Percentiles rank a stretch among this genome's conserved stretches.
phyloP scores from a whole-genome alignment of 2,797 vertebrate species.

The Amphiprion clarkii region DNA sequence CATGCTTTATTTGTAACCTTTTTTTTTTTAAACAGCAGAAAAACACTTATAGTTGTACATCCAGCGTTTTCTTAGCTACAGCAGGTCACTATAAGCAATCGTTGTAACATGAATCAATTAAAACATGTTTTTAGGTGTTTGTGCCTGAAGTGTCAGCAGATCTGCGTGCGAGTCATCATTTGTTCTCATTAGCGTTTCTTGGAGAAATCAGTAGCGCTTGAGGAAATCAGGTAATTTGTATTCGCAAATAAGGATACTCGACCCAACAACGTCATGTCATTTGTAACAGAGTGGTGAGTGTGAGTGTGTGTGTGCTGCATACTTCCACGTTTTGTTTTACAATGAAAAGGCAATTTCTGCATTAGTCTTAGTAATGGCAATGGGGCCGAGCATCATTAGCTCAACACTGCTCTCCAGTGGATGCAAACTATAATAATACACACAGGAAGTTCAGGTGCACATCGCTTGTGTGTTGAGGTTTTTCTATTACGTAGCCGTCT shows the following conservation, averaged over 20 bases:
- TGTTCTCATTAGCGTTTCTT: slow-evolving; percentile 87
- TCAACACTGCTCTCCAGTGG: slow-evolving; percentile 83
- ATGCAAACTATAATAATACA: slow-evolving; percentile 25
- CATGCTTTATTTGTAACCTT: not conserved
- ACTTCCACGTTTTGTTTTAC: slow-evolving; percentile 44
- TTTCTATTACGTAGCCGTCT: not conserved
- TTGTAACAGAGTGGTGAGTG: slow-evolving; percentile 67
- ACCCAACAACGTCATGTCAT: slow-evolving; percentile 63
- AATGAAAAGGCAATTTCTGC: slow-evolving; percentile 68
- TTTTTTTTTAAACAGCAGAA: slow-evolving; percentile 29
- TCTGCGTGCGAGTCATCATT: slow-evolving; percentile 79
- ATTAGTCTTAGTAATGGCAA: slow-evolving; percentile 59
- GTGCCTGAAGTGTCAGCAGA: slow-evolving; percentile 82
- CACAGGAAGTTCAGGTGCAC: slow-evolving; percentile 36
- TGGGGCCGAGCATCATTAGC: slow-evolving; percentile 65
- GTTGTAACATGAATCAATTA: slow-evolving; percentile 82
- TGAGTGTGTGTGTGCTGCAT: not conserved
- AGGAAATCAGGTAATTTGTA: slow-evolving; percentile 85
- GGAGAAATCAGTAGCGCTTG: slow-evolving; percentile 85
- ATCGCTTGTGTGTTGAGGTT: slow-evolving; percentile 5
- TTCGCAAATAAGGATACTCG: slow-evolving; percentile 78
- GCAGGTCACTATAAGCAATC: slow-evolving; percentile 61
- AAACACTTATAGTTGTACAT: not conserved
- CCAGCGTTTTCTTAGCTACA: slow-evolving; percentile 27
- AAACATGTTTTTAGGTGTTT: slow-evolving; percentile 76